A percentile compares a stretch with the other conserved stretches of the same genome.
These are phyloP conservation scores for Channallabes apus DNA, from an alignment of 2,797 vertebrate species.

Conservation along the genomic window DNA sequence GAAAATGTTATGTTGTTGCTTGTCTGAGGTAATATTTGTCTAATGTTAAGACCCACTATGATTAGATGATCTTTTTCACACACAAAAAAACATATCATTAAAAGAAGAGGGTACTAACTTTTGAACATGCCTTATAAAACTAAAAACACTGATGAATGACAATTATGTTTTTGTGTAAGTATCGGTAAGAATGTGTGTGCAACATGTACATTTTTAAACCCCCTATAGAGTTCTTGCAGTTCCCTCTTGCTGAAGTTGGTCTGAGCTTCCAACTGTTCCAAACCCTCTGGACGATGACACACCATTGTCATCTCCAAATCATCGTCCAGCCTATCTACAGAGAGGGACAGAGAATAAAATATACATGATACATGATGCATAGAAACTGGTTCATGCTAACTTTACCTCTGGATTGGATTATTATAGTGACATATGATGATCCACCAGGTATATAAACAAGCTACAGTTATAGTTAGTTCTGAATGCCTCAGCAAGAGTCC, in stretches of 20 bases:
- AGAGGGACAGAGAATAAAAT: background rate
- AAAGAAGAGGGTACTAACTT: background rate
- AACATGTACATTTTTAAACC: conserved; percentile 90
- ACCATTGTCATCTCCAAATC: conserved; percentile 94
- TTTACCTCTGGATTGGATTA: too few relatives aligned
- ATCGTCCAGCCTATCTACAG: conserved; percentile 89
- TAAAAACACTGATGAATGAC: background rate
- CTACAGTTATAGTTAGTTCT: too few relatives aligned
- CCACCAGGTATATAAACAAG: too few relatives aligned
- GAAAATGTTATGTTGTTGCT: too few relatives aligned
- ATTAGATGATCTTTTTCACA: too few relatives aligned
- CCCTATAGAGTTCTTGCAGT: conserved; percentile 94
- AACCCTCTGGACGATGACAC: conserved; percentile 90
- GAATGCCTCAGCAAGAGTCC: too few relatives aligned
- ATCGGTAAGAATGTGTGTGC: background rate
- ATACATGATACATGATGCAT: background rate
- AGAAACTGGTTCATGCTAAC: too few relatives aligned
- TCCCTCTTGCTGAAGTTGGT: conserved; percentile 95
- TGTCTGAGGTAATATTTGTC: too few relatives aligned
- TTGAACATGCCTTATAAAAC: background rate
- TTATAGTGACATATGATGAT: too few relatives aligned
- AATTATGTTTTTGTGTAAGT: background rate
- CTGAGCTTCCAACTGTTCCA: conserved; percentile 89
- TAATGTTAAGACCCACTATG: too few relatives aligned
- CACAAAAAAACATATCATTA: background rate